These are phyloP conservation scores for Magallana angulata DNA, from an alignment of 1,140 invertebrate species.

Conservation along the genomic window DNA sequence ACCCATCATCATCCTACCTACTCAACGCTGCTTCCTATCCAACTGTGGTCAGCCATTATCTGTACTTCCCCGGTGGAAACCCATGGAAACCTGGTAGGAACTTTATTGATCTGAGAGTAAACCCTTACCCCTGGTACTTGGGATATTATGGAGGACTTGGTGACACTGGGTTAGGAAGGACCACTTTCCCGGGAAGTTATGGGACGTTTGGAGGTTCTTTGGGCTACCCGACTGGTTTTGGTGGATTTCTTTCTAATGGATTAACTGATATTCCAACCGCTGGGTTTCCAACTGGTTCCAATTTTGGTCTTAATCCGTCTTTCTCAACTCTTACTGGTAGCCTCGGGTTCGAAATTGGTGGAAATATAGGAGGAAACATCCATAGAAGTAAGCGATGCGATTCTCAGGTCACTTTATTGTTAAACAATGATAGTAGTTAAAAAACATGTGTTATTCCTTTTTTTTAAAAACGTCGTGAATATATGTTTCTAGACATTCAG, in stretches of 20 bases:
- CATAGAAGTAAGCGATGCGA: neutral
- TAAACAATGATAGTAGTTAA: too few relatives aligned
- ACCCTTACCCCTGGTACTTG: neutral
- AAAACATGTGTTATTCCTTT: too few relatives aligned
- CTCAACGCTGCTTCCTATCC: slow-evolving; percentile 5
- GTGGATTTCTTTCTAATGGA: neutral
- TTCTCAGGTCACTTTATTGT: too few relatives aligned
- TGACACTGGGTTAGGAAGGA: neutral
- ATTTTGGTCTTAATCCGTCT: neutral
- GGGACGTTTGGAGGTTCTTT: neutral
- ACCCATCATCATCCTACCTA: neutral
- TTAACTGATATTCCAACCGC: neutral
- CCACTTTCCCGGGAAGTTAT: neutral
- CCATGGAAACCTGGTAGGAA: slow-evolving; percentile 1
- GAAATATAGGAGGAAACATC: neutral
- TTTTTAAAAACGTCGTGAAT: too few relatives aligned
- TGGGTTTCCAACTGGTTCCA: neutral
- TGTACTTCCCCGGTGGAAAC: slow-evolving; percentile 19
- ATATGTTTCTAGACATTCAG: too few relatives aligned
- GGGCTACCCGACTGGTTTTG: neutral
- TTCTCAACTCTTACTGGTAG: neutral
- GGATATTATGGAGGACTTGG: too few relatives aligned
- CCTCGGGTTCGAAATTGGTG: neutral
- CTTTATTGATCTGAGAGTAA: neutral
- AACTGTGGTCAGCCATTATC: neutral